phyloP scores from a whole-genome alignment of 2,113 vertebrate species.

The Charadrius vociferus region DNA sequence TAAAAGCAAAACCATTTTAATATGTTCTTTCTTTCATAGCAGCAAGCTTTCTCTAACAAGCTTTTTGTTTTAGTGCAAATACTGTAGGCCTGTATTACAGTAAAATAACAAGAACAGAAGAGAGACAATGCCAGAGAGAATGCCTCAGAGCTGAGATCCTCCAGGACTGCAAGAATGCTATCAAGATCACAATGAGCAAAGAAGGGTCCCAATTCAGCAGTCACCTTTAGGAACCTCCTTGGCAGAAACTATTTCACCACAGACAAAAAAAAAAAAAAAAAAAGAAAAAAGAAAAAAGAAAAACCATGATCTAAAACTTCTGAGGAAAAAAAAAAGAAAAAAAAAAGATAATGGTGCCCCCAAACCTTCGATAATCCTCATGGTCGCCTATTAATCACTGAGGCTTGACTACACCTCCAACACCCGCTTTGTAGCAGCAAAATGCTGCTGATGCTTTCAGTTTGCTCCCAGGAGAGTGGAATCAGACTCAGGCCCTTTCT shows the following conservation, averaged over 20 bases:
- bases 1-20: constrained; percentile 75
- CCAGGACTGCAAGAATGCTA: constrained; percentile 46
- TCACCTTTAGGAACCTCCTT: constrained; percentile 42
- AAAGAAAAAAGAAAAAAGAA: not conserved
- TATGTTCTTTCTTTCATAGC: constrained; percentile 78
- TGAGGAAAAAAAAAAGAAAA: not conserved
- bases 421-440: not conserved
- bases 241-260: not conserved
- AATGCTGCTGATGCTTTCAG: not conserved
- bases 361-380: constrained; percentile 46
- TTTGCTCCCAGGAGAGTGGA: not conserved
- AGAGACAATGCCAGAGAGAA: constrained; percentile 57
- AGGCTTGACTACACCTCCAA: not conserved
- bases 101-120: constrained; percentile 62
- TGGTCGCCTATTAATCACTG: not conserved
- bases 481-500: constrained; percentile 10
- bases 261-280: not conserved
- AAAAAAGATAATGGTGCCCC: constrained; percentile 46
- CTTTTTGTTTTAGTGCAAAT: constrained; percentile 83
- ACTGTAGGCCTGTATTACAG: constrained; percentile 77
- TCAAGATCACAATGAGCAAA: constrained; percentile 28
- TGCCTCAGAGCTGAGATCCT: constrained; percentile 52
- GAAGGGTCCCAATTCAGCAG: constrained; percentile 41
- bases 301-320: not conserved
- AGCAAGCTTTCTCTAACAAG: constrained; percentile 82